These are phyloP conservation scores for Dromas ardeola DNA, from an alignment of 2,113 vertebrate genomes.

Conservation along the genomic window DNA sequence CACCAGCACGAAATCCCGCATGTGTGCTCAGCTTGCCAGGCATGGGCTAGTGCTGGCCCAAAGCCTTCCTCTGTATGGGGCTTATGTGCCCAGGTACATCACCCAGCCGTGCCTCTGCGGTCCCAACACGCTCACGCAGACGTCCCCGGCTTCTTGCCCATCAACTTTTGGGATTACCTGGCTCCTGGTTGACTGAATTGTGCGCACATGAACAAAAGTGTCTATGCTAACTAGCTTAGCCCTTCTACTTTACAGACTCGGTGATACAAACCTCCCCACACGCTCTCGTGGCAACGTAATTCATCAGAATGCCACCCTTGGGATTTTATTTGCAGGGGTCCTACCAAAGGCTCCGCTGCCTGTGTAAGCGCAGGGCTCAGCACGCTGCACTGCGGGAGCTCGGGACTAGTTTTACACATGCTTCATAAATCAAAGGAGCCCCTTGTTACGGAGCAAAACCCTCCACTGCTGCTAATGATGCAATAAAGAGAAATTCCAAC, in stretches of 20 bases:
- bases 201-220: neutral
- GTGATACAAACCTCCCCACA: neutral
- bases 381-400: neutral
- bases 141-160: neutral
- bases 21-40: neutral
- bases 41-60: fast-evolving
- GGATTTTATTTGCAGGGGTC: neutral
- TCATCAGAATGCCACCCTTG: neutral
- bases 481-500: constrained; percentile 19
- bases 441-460: neutral
- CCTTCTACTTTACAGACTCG: neutral
- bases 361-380: neutral
- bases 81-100: fast-evolving
- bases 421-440: neutral
- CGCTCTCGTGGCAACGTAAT: fast-evolving
- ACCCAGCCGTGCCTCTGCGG: fast-evolving
- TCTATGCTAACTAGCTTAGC: neutral
- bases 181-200: neutral
- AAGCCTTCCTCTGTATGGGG: neutral
- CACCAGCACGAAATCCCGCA: fast-evolving
- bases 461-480: neutral
- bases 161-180: neutral
- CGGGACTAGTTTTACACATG: neutral
- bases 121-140: fast-evolving
- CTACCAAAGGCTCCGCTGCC: neutral